Conservation (phyloP, 2,888 invertebrate genomes). For the Eugnorisma glareosa region DNA sequence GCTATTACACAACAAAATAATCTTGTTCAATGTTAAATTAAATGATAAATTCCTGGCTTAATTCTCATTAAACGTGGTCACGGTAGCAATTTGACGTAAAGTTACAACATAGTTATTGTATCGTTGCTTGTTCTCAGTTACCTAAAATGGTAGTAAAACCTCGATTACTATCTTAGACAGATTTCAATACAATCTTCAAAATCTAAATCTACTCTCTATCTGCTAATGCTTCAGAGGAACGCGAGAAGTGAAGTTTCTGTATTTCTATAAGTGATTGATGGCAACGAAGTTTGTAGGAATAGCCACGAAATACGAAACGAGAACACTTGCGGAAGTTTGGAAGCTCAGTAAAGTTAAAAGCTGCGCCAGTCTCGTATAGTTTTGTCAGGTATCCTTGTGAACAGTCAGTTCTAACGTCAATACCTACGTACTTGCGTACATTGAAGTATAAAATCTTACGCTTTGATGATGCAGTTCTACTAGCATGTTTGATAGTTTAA, state of each 20-base stretch:
- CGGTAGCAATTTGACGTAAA: not conserved
- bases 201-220: not conserved
- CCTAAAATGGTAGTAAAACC: not conserved
- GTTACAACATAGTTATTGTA: not conserved
- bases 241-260: slow-evolving; percentile 28
- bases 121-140: not conserved
- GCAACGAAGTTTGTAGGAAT: slow-evolving; percentile 35
- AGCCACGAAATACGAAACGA: slow-evolving; percentile 42
- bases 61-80: not conserved
- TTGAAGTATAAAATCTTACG: not conserved
- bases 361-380: slow-evolving; percentile 20
- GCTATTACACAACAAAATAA: not conserved
- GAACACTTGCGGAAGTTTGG: slow-evolving; percentile 30
- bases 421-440: not conserved
- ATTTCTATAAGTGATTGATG: slow-evolving; percentile 54
- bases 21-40: not conserved
- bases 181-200: not conserved
- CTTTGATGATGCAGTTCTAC: not conserved
- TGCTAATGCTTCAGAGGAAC: not conserved
- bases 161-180: too few relatives aligned
- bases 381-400: slow-evolving; percentile 27
- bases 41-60: not conserved
- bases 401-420: not conserved
- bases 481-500: not conserved
- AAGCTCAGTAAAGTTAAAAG: slow-evolving; percentile 42